Percentiles rank a stretch among this genome's conserved stretches.
These are phyloP conservation scores for Sesamia nonagrioides DNA, from an alignment of 1,140 invertebrate species.

Conservation along the genomic window DNA sequence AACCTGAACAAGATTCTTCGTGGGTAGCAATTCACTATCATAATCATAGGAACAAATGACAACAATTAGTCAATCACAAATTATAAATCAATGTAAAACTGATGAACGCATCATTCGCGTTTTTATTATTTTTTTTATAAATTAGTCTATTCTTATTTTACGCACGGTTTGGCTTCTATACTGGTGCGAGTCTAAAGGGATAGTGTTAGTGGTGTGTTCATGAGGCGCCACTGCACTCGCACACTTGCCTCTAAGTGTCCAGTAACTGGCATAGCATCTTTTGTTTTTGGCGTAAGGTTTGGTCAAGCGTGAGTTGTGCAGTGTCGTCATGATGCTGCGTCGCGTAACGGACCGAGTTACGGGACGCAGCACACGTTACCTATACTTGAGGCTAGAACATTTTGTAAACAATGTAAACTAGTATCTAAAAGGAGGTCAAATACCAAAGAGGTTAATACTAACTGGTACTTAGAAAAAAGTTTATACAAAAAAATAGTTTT, in stretches of 20 bases:
- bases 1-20: constrained; percentile 85
- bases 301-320: not conserved
- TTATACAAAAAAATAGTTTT: constrained; percentile 17
- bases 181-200: constrained; percentile 84
- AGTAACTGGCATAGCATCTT: not conserved
- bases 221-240: constrained; percentile 24
- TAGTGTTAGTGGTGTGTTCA: constrained; percentile 68
- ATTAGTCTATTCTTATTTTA: constrained; percentile 83
- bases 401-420: constrained; percentile 28
- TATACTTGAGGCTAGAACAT: constrained; percentile 49
- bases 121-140: constrained; percentile 68
- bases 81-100: constrained; percentile 81
- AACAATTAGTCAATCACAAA: constrained; percentile 86
- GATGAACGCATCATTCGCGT: constrained; percentile 80
- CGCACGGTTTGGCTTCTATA: constrained; percentile 84
- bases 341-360: constrained; percentile 63
- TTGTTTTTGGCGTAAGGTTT: no score
- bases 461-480: constrained; percentile 10
- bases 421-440: not conserved
- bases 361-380: constrained; percentile 70
- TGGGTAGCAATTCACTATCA: constrained; percentile 73
- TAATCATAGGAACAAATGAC: constrained; percentile 87
- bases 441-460: not conserved
- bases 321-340: constrained; percentile 59
- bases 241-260: not conserved